Evolutionary conservation across 2,113 vertebrate genomes (phyloP).

Genomic region (Pygoscelis adeliae): DNA sequence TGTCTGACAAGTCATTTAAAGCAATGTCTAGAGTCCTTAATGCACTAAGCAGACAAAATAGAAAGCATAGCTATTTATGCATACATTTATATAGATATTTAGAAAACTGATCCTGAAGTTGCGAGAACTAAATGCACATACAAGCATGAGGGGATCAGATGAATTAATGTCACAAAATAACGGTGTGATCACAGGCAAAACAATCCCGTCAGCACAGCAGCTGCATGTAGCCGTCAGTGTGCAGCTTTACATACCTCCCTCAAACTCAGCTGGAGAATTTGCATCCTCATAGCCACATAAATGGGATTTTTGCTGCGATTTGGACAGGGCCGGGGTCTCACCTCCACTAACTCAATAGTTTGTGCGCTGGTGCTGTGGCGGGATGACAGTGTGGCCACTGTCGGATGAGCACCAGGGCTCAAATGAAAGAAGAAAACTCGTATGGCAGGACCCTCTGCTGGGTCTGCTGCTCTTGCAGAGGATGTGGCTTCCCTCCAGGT

Average conservation of each 20-base stretch:
- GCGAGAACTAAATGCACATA: accelerated
- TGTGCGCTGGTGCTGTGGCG: accelerated
- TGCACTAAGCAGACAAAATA: neutral
- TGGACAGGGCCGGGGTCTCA: neutral
- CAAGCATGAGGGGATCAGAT: neutral
- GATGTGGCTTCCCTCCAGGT: neutral
- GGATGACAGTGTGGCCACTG: accelerated
- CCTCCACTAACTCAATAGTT: accelerated
- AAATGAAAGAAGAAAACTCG: accelerated
- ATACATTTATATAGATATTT: accelerated
- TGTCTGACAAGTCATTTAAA: neutral
- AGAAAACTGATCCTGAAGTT: neutral
- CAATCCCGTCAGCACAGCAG: accelerated
- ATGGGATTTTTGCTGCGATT: accelerated
- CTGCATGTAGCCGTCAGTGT: accelerated
- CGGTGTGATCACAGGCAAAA: accelerated
- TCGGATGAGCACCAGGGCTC: neutral
- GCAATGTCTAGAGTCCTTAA: neutral
- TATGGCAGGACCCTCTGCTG: neutral
- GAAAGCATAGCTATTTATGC: neutral
- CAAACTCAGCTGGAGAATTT: accelerated
- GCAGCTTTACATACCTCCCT: accelerated
- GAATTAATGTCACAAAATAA: accelerated
- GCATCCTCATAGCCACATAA: accelerated
- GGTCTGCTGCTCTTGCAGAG: neutral